Conservation (phyloP, 2,888 invertebrate genomes). For the Tipula lateralis region DNA sequence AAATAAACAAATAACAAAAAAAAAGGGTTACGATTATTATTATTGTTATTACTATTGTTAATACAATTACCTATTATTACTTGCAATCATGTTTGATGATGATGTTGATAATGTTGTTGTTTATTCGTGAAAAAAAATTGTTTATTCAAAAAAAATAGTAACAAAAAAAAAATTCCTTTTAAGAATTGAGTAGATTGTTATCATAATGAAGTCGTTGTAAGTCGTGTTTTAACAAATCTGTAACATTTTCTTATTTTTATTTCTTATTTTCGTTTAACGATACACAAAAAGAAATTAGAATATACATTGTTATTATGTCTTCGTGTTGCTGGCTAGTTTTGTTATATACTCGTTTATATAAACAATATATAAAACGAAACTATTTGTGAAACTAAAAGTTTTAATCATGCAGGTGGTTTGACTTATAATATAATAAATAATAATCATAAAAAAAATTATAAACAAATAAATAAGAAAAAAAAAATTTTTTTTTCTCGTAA, state of each 20-base stretch:
- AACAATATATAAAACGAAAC: not conserved
- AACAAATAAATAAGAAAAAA: not conserved
- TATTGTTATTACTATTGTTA: conserved; percentile 1
- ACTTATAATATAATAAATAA: not conserved
- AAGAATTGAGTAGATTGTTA: not conserved
- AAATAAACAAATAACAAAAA: not conserved
- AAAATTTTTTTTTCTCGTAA: not conserved
- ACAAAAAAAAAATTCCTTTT: not conserved
- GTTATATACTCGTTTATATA: not conserved
- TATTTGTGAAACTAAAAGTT: conserved; percentile 15
- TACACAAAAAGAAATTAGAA: not conserved
- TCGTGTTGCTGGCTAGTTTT: not conserved
- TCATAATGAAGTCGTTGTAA: conserved; percentile 24
- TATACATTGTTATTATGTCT: not conserved
- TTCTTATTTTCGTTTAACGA: not conserved
- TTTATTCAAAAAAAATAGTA: not conserved
- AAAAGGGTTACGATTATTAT: not conserved
- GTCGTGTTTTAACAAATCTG: conserved; percentile 24
- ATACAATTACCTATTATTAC: conserved; percentile 1
- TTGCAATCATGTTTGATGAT: conserved; percentile 13
- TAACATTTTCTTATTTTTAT: not conserved
- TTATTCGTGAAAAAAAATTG: not conserved
- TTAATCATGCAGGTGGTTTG: not conserved
- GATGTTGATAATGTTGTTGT: conserved; percentile 11
- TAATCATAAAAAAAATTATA: not conserved